phyloP scores from a whole-genome alignment of 2,888 invertebrate genomes.

The Xylocampa areola region DNA sequence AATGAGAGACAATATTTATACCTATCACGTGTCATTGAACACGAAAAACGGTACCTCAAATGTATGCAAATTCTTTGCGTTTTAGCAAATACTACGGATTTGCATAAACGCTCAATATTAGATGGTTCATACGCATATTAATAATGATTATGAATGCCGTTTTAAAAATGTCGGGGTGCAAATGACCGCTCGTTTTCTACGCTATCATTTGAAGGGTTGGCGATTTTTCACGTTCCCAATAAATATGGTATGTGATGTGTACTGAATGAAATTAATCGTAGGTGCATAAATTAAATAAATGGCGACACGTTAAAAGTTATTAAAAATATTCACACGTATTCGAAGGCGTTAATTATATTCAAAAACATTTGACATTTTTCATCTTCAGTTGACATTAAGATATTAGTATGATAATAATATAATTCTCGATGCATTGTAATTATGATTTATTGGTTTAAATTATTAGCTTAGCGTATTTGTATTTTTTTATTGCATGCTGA shows the following conservation, averaged over 20 bases:
- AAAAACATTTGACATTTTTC: too few species aligned
- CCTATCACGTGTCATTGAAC: constrained; percentile 82
- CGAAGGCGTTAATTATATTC: too few species aligned
- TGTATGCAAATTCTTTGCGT: constrained; percentile 78
- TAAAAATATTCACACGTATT: constrained; percentile 12
- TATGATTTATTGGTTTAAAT: too few species aligned
- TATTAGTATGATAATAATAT: too few species aligned
- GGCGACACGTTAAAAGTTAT: constrained; percentile 33
- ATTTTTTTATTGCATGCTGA: too few species aligned
- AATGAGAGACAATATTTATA: constrained; percentile 82
- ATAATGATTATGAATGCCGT: constrained; percentile 70
- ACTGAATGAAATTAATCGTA: constrained; percentile 57
- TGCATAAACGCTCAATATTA: constrained; percentile 78
- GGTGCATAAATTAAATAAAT: constrained; percentile 44
- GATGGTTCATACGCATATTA: constrained; percentile 74
- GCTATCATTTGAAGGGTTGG: constrained; percentile 65
- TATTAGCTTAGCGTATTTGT: too few species aligned
- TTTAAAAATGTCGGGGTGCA: constrained; percentile 64
- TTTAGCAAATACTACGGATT: constrained; percentile 70
- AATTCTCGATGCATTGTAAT: too few species aligned
- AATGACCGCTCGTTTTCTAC: constrained; percentile 66
- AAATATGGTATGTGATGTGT: constrained; percentile 31
- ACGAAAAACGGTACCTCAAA: constrained; percentile 78
- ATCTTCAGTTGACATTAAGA: too few species aligned
- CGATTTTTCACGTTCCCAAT: constrained; percentile 64